Evolutionary conservation across 2,113 vertebrate genomes (phyloP), one percentile per base, ranked within the genome.

Genomic region (Empidonax alnorum): DNA sequence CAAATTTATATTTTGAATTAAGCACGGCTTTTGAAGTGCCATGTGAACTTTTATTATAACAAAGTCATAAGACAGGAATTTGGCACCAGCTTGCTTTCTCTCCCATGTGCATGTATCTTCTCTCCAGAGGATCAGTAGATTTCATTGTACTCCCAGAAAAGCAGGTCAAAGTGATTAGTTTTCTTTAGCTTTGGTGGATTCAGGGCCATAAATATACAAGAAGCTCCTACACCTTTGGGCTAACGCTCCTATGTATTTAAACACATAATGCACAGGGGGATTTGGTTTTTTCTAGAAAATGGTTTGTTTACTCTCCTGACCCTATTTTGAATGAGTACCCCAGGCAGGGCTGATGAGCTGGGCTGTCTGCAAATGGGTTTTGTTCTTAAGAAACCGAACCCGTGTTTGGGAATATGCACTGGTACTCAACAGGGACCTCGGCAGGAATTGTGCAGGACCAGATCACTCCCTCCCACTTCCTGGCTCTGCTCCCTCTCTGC

Each of bases 61-160:
- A 17, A 83, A 95, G 47, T 80, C 75, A 92, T 68, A 80, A 86
- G 80, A 59, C 44, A 84, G 69, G 61, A 84, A 47, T 94, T 81
- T 78, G 83, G 90, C 85, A 94, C 72, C 46, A 58, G 39, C 52
- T 65, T 55, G 55, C 66, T 78, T 79, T 74, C 91, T 74, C 55
- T 86, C 27, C 30, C 65, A 47, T 74, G 68, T 52, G 27, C 65
- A 31, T n/a, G 21, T 41, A 72, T 81, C 73, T 71, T 68, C 77
- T 90, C 73, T 84, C 61, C 39, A 66, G 59, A 84, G 55, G 39
- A 96, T 74, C 0, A 1, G 62, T 25, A 30, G 85, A 61, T 72
- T 94, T 91, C 83, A 49, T 74, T 49, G 63, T 84, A 62, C 52
- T 90, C 82, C 75, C 87, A 88, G 67, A 87, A 92, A 87, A 80